Evolutionary conservation across 2,888 invertebrate species (phyloP), one percentile per base, ranked within the genome.

Genomic region (Lamproptera curius): DNA sequence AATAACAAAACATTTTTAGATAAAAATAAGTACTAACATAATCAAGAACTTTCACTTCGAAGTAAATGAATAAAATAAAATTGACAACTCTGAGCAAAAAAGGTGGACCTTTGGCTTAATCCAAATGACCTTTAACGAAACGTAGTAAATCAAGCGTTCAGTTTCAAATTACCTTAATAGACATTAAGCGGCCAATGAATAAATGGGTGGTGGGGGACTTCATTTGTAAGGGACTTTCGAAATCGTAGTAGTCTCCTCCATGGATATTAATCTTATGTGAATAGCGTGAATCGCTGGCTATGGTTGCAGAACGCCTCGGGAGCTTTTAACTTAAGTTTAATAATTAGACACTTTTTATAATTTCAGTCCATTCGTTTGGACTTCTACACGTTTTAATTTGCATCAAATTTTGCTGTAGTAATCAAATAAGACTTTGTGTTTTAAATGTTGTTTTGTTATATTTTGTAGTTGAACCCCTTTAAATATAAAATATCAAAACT

Each of bases 131-230:
- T 66, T 51, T 54, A n/a, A n/a, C n/a, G 69, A 73, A 73, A 72
- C 62, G 50, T 53, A 66, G 53, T 64, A 70, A 76, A 73, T 72
- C 71, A 70, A 65, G 68, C 71, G 66, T 67, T 64, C 69, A 69
- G 68, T 65, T 66, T 65, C 63, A 61, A 62, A 63, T 69, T 68
- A 67, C 68, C 59, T 63, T 61, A 63, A 65, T 67, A 63, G 69
- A 68, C 74, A 75, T 75, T 71, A 75, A 71, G 71, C 63, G 59
- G 59, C 54, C 62, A 60, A 60, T 58, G 58, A 65, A 65, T 65
- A 63, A 62, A 62, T 57, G 47, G 45, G 35, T 35, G 33, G 50
- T 46, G 50, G 43, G 43, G 52, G 43, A 44, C 23, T 42, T 53
- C 55, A 52, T 55, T 53, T 55, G 46, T 55, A 46, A 52, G 23